Evolutionary conservation across 2,888 invertebrate species (phyloP).

Genomic region (Deroplatys truncata): DNA sequence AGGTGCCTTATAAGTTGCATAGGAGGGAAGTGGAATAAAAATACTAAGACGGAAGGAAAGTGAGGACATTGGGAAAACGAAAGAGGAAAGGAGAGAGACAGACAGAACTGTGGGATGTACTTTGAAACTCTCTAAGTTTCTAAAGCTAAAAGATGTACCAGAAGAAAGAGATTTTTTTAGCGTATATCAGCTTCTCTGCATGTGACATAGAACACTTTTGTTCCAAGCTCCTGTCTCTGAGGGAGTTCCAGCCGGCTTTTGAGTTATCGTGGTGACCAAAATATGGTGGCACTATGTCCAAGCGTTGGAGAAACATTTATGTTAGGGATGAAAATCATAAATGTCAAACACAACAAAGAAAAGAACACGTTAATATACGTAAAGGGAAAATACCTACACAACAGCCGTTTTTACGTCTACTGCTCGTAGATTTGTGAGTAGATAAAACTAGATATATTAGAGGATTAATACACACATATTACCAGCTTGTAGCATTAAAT

Average conservation of each 20-base stretch:
- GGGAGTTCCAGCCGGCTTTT: background rate
- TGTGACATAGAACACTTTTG: background rate
- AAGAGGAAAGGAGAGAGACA: no score
- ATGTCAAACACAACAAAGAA: background rate
- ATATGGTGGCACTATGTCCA: background rate
- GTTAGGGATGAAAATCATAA: background rate
- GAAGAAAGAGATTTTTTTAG: no score
- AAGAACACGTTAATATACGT: background rate
- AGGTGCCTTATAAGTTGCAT: no score
- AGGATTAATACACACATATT: background rate
- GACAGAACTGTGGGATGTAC: no score
- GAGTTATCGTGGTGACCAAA: constrained; percentile 1
- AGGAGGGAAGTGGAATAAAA: no score
- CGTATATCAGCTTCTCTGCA: no score
- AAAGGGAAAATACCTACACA: background rate
- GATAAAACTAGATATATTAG: no score
- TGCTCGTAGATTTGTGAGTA: background rate
- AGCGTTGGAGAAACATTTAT: background rate
- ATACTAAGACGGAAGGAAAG: no score
- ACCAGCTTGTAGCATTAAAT: background rate
- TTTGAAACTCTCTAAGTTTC: no score
- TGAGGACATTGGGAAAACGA: no score
- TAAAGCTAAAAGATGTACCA: no score
- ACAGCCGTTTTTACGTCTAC: background rate
- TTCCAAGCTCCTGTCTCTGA: background rate